Base-by-base conservation (phyloP, 2,888 invertebrate species). In the Mimumesa dahlbomi region DNA sequence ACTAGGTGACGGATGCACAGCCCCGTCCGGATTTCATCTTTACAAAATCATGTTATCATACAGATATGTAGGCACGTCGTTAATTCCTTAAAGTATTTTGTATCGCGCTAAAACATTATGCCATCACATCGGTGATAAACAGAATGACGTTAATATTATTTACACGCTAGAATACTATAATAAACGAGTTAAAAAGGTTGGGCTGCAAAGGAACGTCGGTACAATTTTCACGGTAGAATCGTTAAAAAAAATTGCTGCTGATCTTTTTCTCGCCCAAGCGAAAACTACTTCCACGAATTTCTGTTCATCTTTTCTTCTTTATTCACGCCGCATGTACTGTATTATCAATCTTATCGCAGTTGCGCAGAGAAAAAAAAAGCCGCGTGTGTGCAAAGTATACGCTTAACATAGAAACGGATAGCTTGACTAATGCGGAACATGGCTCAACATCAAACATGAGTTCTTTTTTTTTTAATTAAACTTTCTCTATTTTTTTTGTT, bases 1-100 rank as follows among this genome's bases (percentile, higher is more conserved):
- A 89, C 89, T 89, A 89, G 89, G 86, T 85, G 84, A 84, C 84
- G 85, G 85, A 84, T 82, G 82, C 82, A 84, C 82, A 82, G 81
- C 81, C 82, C 83, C 82, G 78, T 81, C 82, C 77, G 79, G 79
- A 82, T 83, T 79, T 79, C 69, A 77, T 78, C 58, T 69, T 81
- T 80, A 77, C 57, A 76, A 76, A 73, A 77, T 73, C 53, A 68
- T 71, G 71, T 77, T 75, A 81, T 75, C 71, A 65, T 84, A 75
- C 71, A 72, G 80, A 82, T 81, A 81, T 85, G 85, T 85, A 86
- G 87, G 85, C 87, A 87, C 86, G 75, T 85, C 76, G 81, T 83
- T 84, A 82, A 65, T 75, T 45, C n/a, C 61, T 69, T 73, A 68
- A 49, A 68, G 52, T 73, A 74, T 62, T 58, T 62, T 57, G 54